Evolutionary conservation across 2,113 vertebrate genomes (phyloP).

Genomic region (Leucopternis melanops): DNA sequence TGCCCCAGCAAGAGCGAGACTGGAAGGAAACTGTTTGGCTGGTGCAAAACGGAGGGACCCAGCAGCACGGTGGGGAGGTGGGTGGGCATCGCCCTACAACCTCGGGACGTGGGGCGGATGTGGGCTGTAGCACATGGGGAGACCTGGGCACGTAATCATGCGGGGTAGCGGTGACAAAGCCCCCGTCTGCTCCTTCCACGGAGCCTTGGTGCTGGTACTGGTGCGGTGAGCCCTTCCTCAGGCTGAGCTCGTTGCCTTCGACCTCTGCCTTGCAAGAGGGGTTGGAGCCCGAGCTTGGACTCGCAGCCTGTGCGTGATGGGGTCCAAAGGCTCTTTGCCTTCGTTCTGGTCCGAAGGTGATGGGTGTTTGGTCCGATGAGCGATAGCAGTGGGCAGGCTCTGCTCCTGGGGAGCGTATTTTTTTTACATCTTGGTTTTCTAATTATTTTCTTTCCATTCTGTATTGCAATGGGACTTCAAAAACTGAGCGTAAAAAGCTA

Average conservation of each 20-base stretch:
- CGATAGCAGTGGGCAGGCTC: not conserved
- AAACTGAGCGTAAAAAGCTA: slow-evolving; percentile 64
- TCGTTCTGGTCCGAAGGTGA: accelerated
- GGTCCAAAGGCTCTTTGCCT: not conserved
- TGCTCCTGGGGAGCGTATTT: not conserved
- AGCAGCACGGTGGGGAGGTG: not conserved
- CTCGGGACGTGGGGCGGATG: accelerated
- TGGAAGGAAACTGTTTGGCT: not conserved
- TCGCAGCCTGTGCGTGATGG: too few species aligned
- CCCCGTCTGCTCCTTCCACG: not conserved
- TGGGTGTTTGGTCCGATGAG: not conserved
- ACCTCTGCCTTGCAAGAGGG: not conserved
- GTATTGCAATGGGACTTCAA: slow-evolving; percentile 38
- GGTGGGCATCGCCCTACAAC: not conserved
- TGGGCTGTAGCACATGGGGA: not conserved
- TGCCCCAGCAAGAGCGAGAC: not conserved
- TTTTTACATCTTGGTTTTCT: not conserved
- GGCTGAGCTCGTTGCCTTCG: not conserved
- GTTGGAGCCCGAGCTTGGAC: not conserved
- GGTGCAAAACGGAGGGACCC: not conserved
- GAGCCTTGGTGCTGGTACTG: not conserved
- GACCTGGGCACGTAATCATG: not conserved
- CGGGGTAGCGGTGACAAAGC: accelerated
- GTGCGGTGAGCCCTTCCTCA: not conserved
- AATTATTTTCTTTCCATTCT: slow-evolving; percentile 5